Evolutionary conservation across 2,888 invertebrate species (phyloP).

Genomic region (Drosophila flavopinicola): DNA sequence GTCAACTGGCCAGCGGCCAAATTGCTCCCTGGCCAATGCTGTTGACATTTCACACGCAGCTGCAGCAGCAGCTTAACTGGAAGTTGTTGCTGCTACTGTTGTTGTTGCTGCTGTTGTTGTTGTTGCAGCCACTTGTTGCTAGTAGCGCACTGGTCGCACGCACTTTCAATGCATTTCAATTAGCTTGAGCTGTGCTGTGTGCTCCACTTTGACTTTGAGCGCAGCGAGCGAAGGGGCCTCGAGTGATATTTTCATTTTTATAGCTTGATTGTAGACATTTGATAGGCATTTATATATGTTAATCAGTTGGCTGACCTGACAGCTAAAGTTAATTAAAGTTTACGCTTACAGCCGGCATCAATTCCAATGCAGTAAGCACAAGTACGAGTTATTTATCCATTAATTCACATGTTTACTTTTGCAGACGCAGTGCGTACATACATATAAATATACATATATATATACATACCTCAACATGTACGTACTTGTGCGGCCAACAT

Average conservation of each 20-base stretch:
- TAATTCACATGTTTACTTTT: conserved; percentile 64
- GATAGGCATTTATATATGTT: conserved; percentile 76
- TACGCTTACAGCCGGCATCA: conserved; percentile 42
- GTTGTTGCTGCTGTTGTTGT: conserved; percentile 20
- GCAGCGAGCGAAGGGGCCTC: conserved; percentile 27
- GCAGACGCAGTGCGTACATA: conserved; percentile 22
- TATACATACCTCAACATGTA: conserved; percentile 43
- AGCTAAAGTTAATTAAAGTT: conserved; percentile 74
- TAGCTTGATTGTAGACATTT: conserved; percentile 73
- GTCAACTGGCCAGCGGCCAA: conserved; percentile 56
- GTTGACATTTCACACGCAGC: conserved; percentile 75
- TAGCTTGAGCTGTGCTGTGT: conserved; percentile 45
- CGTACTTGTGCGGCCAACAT: conserved; percentile 36
- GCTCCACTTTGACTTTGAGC: conserved; percentile 77
- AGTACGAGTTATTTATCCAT: conserved; percentile 49
- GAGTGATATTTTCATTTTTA: conserved; percentile 65
- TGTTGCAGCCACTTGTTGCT: conserved; percentile 35
- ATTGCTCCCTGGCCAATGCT: conserved; percentile 36
- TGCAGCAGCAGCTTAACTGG: conserved; percentile 32
- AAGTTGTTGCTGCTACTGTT: conserved; percentile 16
- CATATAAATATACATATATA: neutral
- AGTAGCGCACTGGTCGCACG: conserved; percentile 62
- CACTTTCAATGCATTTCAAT: conserved; percentile 80
- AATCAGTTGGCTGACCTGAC: conserved; percentile 72
- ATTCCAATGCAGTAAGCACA: conserved; percentile 24